Conservation (phyloP, 2,113 vertebrate species). For the Syngnathoides biaculeatus region DNA sequence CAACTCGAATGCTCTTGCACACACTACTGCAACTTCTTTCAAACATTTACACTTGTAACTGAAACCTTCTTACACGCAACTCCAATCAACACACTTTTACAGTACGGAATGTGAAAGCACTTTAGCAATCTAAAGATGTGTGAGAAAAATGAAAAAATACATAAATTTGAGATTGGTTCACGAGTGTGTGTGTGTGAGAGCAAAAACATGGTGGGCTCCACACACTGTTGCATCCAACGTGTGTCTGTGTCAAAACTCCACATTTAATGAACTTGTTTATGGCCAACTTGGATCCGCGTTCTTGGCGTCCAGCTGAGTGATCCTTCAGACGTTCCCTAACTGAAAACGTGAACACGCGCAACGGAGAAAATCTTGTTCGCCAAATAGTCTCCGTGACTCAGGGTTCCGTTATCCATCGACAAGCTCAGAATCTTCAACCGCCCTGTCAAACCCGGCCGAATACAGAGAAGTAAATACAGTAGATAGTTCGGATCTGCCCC, state of each 20-base stretch:
- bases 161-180: too few species aligned
- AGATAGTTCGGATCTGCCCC: neutral
- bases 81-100: too few species aligned
- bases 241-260: constrained; percentile 45
- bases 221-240: constrained; percentile 40
- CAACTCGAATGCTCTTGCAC: too few species aligned
- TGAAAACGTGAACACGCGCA: constrained; percentile 20
- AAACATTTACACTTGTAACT: too few species aligned
- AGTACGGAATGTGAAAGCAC: too few species aligned
- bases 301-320: constrained; percentile 37
- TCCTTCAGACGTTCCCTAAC: constrained; percentile 38
- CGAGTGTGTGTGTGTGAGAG: too few species aligned
- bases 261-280: constrained; percentile 48
- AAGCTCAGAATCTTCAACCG: neutral
- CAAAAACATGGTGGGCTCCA: constrained; percentile 8
- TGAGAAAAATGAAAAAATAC: too few species aligned
- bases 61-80: too few species aligned
- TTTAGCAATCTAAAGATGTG: too few species aligned
- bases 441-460: neutral
- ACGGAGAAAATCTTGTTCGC: constrained; percentile 12
- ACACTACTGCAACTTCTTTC: too few species aligned
- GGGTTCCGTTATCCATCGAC: neutral
- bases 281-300: constrained; percentile 35
- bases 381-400: neutral
- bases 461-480: neutral